Evolutionary conservation across 2,797 vertebrate genomes (phyloP).

Genomic region (Acrocephalus scirpaceus): DNA sequence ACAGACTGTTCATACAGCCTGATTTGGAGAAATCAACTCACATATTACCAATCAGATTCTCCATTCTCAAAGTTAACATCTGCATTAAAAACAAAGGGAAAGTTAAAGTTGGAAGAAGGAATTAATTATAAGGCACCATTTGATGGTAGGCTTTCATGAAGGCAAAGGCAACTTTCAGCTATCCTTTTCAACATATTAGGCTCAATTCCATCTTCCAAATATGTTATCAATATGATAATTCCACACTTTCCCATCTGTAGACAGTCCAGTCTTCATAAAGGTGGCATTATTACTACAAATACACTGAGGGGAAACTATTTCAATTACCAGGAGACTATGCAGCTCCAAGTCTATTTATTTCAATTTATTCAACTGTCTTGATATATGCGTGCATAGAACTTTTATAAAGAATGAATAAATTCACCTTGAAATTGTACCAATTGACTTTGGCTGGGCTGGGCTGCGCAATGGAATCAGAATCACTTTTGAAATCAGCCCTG

Average conservation of each 20-base stretch:
- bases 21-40: neutral
- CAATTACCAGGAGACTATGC: constrained; percentile 80
- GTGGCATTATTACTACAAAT: constrained; percentile 80
- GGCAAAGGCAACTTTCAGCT: constrained; percentile 74
- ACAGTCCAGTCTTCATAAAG: constrained; percentile 75
- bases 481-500: constrained; percentile 79
- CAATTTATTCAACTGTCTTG: constrained; percentile 85
- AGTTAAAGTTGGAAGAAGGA: neutral
- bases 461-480: constrained; percentile 75
- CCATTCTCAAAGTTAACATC: neutral
- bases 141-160: constrained; percentile 27
- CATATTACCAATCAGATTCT: neutral
- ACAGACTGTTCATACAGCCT: neutral
- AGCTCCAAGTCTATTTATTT: constrained; percentile 86
- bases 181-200: constrained; percentile 77
- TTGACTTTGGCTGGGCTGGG: constrained; percentile 78
- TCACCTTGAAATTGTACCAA: constrained; percentile 85
- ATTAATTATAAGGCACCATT: constrained; percentile 57
- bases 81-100: neutral
- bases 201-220: constrained; percentile 77
- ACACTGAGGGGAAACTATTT: constrained; percentile 79
- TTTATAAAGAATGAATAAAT: constrained; percentile 83
- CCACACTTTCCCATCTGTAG: constrained; percentile 74
- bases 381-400: constrained; percentile 77
- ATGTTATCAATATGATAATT: constrained; percentile 86